Evolutionary conservation across 1,140 invertebrate species (phyloP), one percentile per base, ranked within the genome.

Genomic region (Dolichoris vasculosae): DNA sequence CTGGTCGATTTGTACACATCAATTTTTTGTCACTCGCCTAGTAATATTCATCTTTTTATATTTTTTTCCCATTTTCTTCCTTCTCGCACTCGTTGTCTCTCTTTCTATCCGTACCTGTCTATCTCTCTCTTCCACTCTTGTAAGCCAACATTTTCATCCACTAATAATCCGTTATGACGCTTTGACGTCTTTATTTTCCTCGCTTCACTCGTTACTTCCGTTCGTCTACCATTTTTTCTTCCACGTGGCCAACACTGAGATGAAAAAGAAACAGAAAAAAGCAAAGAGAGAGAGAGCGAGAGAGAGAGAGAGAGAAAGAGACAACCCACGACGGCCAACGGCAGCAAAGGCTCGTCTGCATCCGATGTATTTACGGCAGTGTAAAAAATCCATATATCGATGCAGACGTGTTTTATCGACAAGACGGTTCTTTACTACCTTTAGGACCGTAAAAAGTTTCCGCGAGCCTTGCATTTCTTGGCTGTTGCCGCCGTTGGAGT

Each of bases 351-450:
- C 46, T 84, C 73, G 51, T 83, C 59, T 84, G 63, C 43, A 79
- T 84, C 30, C 64, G 71, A 83, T 77, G 73, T 76, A 77, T 83
- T 83, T 83, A 83, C 40, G 71, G 51, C 55, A 8, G 40, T 30
- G 82, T 77, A 77, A 76, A 83, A 77, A 48, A 67, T 64, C 51
- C 59, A 46, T 76, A 76, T 77, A 83, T 83, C 55, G 55, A 77
- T 83, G 82, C 40, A 71, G 82, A 77, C 82, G 69, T 83, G 30
- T 77, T 83, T 77, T 83, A 83, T 83, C 71, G 82, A 83, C 73
- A 64, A 83, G 38, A 35, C 35, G 35, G 79, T 6, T 71, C 79
- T 82, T 80, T 67, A 40, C 78, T 40, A 20, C 48, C 43, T 48
- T 40, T 71, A 46, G 55, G 30, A 40, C 30, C 55, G 55, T 83